Evolutionary conservation across 92 coral and sea anemone species (phyloP).

Genomic region (Plumapathes pennacea): DNA sequence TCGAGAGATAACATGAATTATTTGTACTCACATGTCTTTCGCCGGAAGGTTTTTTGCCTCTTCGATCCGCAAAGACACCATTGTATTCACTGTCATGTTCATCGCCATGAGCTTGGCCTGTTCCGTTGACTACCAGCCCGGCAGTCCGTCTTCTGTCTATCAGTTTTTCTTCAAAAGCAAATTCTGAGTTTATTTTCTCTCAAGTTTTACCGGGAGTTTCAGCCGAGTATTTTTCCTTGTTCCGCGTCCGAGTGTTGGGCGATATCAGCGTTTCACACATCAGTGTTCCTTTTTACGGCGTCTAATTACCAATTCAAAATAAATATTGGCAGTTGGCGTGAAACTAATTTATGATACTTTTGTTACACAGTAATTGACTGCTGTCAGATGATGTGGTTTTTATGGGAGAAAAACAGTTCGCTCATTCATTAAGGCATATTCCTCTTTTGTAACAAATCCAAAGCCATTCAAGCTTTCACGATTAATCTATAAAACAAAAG

Average conservation of each 20-base stretch:
- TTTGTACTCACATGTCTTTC: slow-evolving; percentile 84
- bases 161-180: background rate
- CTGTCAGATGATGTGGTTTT: no score
- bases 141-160: background rate
- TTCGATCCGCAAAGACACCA: slow-evolving; percentile 74
- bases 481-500: no score
- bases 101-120: background rate
- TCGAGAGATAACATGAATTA: background rate
- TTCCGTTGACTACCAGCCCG: background rate
- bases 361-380: no score
- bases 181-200: background rate
- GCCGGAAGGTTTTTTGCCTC: slow-evolving; percentile 91
- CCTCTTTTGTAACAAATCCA: no score
- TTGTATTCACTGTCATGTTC: slow-evolving; percentile 60
- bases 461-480: no score
- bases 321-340: slow-evolving; percentile 8
- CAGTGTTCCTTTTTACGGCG: no score
- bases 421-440: no score
- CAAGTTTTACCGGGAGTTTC: no score
- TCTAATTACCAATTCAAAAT: slow-evolving; percentile 19
- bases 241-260: no score
- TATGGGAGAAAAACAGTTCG: no score
- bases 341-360: slow-evolving; percentile 9
- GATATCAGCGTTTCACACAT: no score
- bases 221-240: no score